Evolutionary conservation across 2,113 vertebrate genomes (phyloP), one percentile per base, ranked within the genome.

Genomic region (Podocnemis expansa): DNA sequence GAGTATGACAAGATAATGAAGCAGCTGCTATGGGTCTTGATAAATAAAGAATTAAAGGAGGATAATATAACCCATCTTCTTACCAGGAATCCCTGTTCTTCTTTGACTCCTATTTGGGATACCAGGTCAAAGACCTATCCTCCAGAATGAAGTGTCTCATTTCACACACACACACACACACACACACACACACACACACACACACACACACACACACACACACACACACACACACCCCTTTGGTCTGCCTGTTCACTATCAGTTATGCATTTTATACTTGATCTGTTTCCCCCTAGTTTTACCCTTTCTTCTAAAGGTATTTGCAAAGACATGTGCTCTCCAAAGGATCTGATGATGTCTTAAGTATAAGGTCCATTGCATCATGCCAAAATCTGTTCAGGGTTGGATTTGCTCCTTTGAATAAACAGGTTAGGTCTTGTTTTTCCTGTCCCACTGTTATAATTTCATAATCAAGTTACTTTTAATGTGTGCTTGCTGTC

Each of bases 181-280:
- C n/a, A n/a, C n/a, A n/a, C n/a, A n/a, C n/a, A n/a, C n/a, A n/a
- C n/a, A n/a, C n/a, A n/a, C n/a, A n/a, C n/a, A n/a, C n/a, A n/a
- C n/a, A n/a, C n/a, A n/a, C n/a, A n/a, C n/a, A n/a, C n/a, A n/a
- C n/a, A n/a, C n/a, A n/a, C n/a, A n/a, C n/a, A n/a, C n/a, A n/a
- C n/a, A n/a, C n/a, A n/a, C n/a, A 7, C 47, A 11, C 47, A 0
- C 0, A 80, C 90, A 80, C 7, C 45, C 25, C 38, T 60, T 43
- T 79, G 13, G 4, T 84, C 89, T 84, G n/a, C 54, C 73, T 60
- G 55, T 89, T 78, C 80, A 82, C 4, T 9, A 73, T 84, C 43
- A 45, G n/a, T 83, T 80, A 49, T 43, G 45, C 0, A 0, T 41
- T 52, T 78, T 2, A 49, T 78, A 52, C 58, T 82, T 55, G 41